Conservation (phyloP, 2,888 invertebrate species). For the Diploptera punctata region DNA sequence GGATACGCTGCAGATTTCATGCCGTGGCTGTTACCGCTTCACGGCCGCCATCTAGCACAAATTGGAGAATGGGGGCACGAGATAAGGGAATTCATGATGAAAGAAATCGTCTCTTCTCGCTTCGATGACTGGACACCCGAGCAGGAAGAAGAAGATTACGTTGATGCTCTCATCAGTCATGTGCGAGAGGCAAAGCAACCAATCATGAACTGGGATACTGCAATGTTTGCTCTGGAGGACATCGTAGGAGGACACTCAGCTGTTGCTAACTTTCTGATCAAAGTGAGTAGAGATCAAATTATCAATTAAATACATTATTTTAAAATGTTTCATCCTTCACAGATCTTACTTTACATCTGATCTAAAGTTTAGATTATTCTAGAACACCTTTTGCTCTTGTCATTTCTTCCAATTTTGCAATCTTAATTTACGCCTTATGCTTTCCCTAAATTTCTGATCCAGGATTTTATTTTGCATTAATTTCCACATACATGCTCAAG, state of each 20-base stretch:
- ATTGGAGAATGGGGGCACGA: conserved; percentile 60
- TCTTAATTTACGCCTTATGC: no score
- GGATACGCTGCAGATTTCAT: conserved; percentile 71
- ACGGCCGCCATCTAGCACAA: conserved; percentile 58
- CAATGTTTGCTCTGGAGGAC: conserved; percentile 61
- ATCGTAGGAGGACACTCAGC: conserved; percentile 70
- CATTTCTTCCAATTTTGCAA: no score
- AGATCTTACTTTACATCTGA: no score
- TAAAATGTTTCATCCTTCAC: no score
- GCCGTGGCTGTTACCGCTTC: conserved; percentile 63
- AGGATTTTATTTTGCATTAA: no score
- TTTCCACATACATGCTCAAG: no score
- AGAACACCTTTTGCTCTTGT: no score
- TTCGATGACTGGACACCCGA: conserved; percentile 46
- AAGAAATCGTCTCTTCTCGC: conserved; percentile 59
- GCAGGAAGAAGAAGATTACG: conserved; percentile 59
- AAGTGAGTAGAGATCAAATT: conserved; percentile 50
- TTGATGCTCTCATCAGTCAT: conserved; percentile 64
- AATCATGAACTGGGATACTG: conserved; percentile 60
- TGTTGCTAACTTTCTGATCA: conserved; percentile 66
- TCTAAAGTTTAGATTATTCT: no score
- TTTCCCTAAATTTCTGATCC: no score
- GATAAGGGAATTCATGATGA: conserved; percentile 62
- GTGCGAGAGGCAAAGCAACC: conserved; percentile 54
- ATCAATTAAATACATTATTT: no score